phyloP scores from a whole-genome alignment of 2,888 invertebrate genomes.

The Craniophora ligustri region DNA sequence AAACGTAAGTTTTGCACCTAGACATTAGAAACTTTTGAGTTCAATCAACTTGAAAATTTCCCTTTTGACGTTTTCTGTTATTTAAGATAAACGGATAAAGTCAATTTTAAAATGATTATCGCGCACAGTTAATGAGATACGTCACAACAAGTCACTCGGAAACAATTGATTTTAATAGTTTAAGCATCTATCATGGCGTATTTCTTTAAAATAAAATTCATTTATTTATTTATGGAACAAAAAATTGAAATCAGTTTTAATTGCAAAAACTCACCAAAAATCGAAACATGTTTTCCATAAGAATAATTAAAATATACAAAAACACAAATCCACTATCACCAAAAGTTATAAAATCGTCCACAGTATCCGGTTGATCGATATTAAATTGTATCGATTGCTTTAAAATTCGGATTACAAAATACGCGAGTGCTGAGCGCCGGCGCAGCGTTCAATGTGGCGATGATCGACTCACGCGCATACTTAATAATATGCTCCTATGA shows the following conservation, averaged over 20 bases:
- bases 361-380: slow-evolving; percentile 23
- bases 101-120: too few species aligned
- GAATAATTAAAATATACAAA: not conserved
- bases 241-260: too few species aligned
- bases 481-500: slow-evolving; percentile 4
- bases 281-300: slow-evolving; percentile 44
- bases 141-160: too few species aligned
- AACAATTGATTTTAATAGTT: too few species aligned
- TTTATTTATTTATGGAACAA: too few species aligned
- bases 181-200: too few species aligned
- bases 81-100: too few species aligned
- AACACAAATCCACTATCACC: slow-evolving; percentile 41
- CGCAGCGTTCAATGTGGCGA: slow-evolving; percentile 33
- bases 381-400: slow-evolving; percentile 36
- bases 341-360: slow-evolving; percentile 6
- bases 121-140: too few species aligned
- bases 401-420: slow-evolving; percentile 10
- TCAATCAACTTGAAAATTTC: not conserved
- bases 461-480: slow-evolving; percentile 33
- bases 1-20: not conserved
- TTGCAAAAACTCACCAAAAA: slow-evolving; percentile 51
- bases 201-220: not conserved
- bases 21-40: not conserved
- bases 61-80: too few species aligned
- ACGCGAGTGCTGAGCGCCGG: slow-evolving; percentile 35